Base-by-base conservation (phyloP, 1,140 invertebrate species). In the Drosophila quadrilineata region DNA sequence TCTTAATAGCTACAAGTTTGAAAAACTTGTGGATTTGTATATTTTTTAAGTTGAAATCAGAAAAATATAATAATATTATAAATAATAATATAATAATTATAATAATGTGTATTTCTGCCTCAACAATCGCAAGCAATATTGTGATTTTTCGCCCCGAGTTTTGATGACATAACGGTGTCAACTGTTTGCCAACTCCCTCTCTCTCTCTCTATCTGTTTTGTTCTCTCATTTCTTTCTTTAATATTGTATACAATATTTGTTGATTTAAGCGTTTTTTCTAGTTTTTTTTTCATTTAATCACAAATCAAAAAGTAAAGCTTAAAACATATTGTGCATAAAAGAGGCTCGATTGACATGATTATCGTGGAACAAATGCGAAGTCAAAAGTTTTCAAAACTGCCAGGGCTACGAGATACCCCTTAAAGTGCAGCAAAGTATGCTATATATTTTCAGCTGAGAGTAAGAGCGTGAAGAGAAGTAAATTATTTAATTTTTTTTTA, bases 271-370 rank as follows among this genome's bases (percentile, higher is more conserved):
- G 24, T 50, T 59, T 59, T n/a, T 59, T 40, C 33, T 50, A 59
- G 56, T 50, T 49, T n/a, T n/a, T n/a, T n/a, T n/a, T 38, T 38
- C 26, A 40, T 50, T 59, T 50, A 59, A 29, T 17, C 38, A 56
- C 38, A 56, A 56, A 35, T 56, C 17, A 22, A 56, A 56, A 38
- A n/a, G n/a, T n/a, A n/a, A n/a, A n/a, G n/a, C n/a, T n/a, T n/a
- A n/a, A n/a, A n/a, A n/a, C n/a, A n/a, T n/a, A n/a, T n/a, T n/a
- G n/a, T n/a, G n/a, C n/a, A n/a, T n/a, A n/a, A n/a, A 59, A 29
- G 56, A 40, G 56, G 22, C 56, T 59, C 17, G 35, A 54, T 50
- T 59, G 45, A 31, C 56, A 38, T 19, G 33, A 56, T 40, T 50
- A 40, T 50, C 40, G 10, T 24, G n/a, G 48, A 41, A 41, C 9